Evolutionary conservation across 2,888 invertebrate genomes (phyloP).

Genomic region (Trissolcus brochymenae): DNA sequence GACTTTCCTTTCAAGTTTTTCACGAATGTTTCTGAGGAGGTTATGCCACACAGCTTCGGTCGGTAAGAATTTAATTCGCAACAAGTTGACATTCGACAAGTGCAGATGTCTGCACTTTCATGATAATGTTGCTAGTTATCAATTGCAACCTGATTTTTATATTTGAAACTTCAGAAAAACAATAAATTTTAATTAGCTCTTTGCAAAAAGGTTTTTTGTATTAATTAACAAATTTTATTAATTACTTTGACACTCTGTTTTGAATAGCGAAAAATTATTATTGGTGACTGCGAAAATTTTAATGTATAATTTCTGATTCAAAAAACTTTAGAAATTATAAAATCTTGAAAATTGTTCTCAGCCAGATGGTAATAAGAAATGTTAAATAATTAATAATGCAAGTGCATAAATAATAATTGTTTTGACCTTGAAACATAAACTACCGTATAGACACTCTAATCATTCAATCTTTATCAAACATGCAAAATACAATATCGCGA

Average conservation of each 20-base stretch:
- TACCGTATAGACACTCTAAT: conserved; percentile 20
- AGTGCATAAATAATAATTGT: conserved; percentile 2
- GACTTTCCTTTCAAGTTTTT: too few species aligned
- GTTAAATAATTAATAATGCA: conserved; percentile 4
- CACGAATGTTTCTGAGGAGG: not conserved
- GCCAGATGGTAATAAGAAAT: too few species aligned
- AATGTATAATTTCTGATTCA: too few species aligned
- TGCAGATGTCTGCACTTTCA: conserved; percentile 7
- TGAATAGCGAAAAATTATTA: too few species aligned
- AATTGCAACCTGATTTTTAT: too few species aligned
- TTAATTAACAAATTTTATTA: not conserved
- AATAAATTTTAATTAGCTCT: not conserved
- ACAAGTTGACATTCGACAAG: not conserved
- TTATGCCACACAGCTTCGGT: conserved; percentile 10
- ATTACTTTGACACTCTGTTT: too few species aligned
- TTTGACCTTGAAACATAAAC: conserved; percentile 14
- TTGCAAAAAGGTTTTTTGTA: not conserved
- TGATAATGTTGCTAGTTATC: not conserved
- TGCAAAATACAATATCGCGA: not conserved
- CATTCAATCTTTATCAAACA: conserved; percentile 5
- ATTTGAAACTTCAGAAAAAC: not conserved
- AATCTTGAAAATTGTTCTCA: too few species aligned
- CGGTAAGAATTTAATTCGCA: conserved; percentile 12
- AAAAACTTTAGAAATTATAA: too few species aligned
- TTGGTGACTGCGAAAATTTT: too few species aligned